Evolutionary conservation across 2,888 invertebrate genomes (phyloP), one percentile per base, ranked within the genome.

Genomic region (Acanthacorydalis orientalis): DNA sequence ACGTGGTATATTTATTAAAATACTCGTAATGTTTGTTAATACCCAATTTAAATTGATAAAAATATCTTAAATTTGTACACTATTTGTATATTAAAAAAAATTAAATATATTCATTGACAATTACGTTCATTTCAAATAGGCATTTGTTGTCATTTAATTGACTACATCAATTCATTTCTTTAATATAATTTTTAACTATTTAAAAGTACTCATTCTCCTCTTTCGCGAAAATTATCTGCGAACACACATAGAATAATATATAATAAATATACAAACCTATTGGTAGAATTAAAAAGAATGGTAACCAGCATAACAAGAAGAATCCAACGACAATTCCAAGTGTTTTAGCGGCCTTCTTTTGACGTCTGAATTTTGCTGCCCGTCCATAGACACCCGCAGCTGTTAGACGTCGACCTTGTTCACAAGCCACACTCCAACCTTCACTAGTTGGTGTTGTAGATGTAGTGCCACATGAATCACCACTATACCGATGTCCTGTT

Each of bases 281-380:
- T 38, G 79, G 78, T 39, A 79, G 62, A 58, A 77, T 72, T 48
- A 80, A 63, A 64, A 80, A 80, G 63, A 80, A 80, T 0, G 80
- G 80, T 41, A 77, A 72, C 80, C 80, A 80, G 60, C 80, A 80
- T 14, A 75, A 54, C 2, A 80, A 69, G 57, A 80, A 80, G 11
- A 78, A 66, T 0, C 74, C 73, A 57, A 80, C 80, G 10, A 80
- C 72, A 56, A 74, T 74, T 7, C 78, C 74, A 11, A 80, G 70
- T 1, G 78, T 79, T 51, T 77, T 73, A 0, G 80, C 79, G 0
- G 79, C 80, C 46, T 77, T 75, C 51, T 75, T 74, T 57, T 81
- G 79, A 0, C 76, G 55, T 44, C 66, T 65, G 53, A 74, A 73
- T 54, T 72, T 71, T 15, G 69, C 70, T 43, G 72, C 60, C 50